Base-by-base conservation (phyloP, 2,113 vertebrate genomes). In the Hyaena hyaena region DNA sequence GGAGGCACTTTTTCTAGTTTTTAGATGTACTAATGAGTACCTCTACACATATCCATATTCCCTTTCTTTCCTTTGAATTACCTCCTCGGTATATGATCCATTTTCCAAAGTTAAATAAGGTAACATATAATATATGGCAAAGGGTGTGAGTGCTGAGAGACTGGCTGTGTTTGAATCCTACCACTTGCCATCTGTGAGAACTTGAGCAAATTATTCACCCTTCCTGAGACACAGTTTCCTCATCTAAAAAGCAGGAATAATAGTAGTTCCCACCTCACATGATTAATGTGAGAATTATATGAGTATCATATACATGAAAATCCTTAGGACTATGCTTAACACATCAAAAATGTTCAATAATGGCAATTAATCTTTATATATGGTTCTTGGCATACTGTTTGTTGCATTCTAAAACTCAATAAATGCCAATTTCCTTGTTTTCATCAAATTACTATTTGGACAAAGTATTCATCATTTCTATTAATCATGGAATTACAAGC, bases 51-150 rank as follows among this genome's bases (percentile, higher is more conserved):
- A 93, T 16, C 28, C 0, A 68, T 33, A 39, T 73, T 28, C 21
- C 35, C n/a, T 81, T 89, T 79, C 55, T 79, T 88, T n/a, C 50
- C 76, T 94, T 74, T 96, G 63, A 94, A 90, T 94, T 66, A 92
- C 48, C 15, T 76, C 28, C 28, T 50, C 23, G 0, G 43, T 88
- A 86, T 90, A 50, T 65, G 35, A 45, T 93, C 85, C 8, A 65
- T 80, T 94, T 96, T 92, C 58, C 43, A 93, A 76, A 88, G 53
- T 85, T 45, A 95, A 95, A 85, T 63, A 84, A 74, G 10, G 53
- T 82, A 61, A 86, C 45, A 28, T 35, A 23, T 50, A 83, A 63
- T 10, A 2, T 76, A 68, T 23, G n/a, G n/a, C 17, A 50, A 73
- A 96, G 69, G 26, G 31, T 53, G 19, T 92, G 9, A 66, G 84